These are phyloP conservation scores for Ptilodon capucinus DNA, from an alignment of 2,888 invertebrate species.

Conservation along the genomic window DNA sequence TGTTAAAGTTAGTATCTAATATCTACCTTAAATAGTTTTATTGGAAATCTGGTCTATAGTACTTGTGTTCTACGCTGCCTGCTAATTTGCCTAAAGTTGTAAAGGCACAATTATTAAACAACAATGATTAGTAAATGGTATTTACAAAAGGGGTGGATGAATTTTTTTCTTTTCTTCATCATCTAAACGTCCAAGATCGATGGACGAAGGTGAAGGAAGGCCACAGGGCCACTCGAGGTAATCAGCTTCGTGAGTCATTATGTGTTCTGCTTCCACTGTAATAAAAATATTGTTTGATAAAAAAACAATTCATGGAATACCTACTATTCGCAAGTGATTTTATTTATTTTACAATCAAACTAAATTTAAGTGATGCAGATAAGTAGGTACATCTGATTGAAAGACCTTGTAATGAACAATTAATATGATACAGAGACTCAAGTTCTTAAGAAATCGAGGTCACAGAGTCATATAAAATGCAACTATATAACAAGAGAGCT, in stretches of 20 bases:
- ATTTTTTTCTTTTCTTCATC: conserved; percentile 85
- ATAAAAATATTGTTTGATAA: conserved; percentile 15
- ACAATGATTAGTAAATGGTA: background rate
- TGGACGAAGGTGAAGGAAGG: conserved; percentile 87
- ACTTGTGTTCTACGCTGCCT: conserved; percentile 17
- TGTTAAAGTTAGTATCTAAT: too few relatives aligned
- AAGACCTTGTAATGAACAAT: too few relatives aligned
- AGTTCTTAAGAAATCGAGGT: too few relatives aligned
- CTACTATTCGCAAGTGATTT: too few relatives aligned
- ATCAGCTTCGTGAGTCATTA: conserved; percentile 88
- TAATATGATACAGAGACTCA: too few relatives aligned
- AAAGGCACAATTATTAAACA: conserved; percentile 50
- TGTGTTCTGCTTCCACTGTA: conserved; percentile 89
- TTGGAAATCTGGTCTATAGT: background rate
- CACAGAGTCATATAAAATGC: too few relatives aligned
- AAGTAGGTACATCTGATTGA: too few relatives aligned
- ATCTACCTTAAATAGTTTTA: too few relatives aligned
- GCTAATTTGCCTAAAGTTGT: conserved; percentile 29
- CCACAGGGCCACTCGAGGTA: conserved; percentile 88
- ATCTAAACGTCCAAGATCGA: conserved; percentile 85
- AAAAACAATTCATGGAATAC: too few relatives aligned
- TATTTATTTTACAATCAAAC: too few relatives aligned
- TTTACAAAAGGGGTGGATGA: conserved; percentile 81
- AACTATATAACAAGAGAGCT: too few relatives aligned
- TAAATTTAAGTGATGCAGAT: too few relatives aligned